Conservation (phyloP, 1,140 invertebrate species). For the Odontomachus brunneus region DNA sequence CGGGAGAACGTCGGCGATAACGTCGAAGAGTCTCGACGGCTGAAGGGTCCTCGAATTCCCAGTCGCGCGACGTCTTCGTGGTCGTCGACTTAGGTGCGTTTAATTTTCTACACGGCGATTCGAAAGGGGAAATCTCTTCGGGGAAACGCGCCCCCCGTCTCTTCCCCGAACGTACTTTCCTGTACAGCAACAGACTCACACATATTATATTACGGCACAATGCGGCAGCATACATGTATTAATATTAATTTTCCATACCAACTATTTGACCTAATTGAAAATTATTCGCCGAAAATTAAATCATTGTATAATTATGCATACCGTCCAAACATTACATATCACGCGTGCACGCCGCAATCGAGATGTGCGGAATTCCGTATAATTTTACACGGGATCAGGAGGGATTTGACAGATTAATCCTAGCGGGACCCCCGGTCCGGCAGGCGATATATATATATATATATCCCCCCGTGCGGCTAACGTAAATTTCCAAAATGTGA, state of each 20-base stretch:
- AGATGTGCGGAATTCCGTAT: neutral
- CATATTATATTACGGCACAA: too few relatives aligned
- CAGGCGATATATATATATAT: neutral
- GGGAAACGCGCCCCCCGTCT: too few relatives aligned
- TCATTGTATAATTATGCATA: neutral
- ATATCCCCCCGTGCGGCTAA: neutral
- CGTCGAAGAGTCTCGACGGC: slow-evolving; percentile 54
- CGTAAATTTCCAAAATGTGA: slow-evolving; percentile 34
- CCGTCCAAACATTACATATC: neutral
- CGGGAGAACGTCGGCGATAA: slow-evolving; percentile 60
- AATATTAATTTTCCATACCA: neutral
- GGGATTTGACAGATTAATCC: slow-evolving; percentile 15
- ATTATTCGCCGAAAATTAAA: neutral
- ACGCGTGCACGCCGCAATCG: too few relatives aligned
- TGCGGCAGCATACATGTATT: too few relatives aligned
- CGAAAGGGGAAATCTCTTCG: too few relatives aligned
- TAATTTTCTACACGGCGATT: slow-evolving; percentile 3
- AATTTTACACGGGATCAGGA: neutral
- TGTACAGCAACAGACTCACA: too few relatives aligned
- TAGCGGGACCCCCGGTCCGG: neutral
- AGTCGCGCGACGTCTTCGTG: slow-evolving; percentile 15
- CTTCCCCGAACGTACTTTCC: too few relatives aligned
- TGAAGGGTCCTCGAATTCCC: slow-evolving; percentile 54
- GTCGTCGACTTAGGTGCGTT: neutral
- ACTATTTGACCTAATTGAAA: neutral